Percentiles rank a stretch among this genome's conserved stretches.
Conservation (phyloP, 2,888 invertebrate species). For the Saturnia japonica region DNA sequence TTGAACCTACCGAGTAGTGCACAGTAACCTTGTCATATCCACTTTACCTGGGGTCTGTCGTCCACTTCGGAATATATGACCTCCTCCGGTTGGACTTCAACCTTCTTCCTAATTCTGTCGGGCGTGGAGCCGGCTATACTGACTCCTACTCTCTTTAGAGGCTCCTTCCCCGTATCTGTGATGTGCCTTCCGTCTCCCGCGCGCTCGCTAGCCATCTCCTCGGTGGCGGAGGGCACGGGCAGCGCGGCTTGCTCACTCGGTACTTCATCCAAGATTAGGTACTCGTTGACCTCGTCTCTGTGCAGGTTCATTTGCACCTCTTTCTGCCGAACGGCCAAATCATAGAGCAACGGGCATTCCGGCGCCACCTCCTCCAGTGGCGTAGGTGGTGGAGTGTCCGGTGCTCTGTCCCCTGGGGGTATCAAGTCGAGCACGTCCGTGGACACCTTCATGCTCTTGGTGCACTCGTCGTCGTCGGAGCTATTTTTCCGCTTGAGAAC, state of each 20-base stretch:
- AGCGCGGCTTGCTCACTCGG: conserved; percentile 57
- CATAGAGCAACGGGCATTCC: conserved; percentile 44
- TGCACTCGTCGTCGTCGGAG: conserved; percentile 42
- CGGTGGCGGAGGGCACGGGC: conserved; percentile 64
- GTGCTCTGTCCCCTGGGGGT: conserved; percentile 37
- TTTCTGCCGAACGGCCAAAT: conserved; percentile 34
- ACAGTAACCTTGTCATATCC: no score
- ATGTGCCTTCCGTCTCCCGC: conserved; percentile 20
- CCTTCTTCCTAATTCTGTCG: conserved; percentile 27
- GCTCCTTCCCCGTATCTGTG: conserved; percentile 19
- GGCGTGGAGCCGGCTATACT: conserved; percentile 28
- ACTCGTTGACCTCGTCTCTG: conserved; percentile 53
- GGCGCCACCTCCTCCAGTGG: conserved; percentile 34
- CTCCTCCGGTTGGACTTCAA: conserved; percentile 44
- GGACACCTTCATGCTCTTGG: conserved; percentile 38
- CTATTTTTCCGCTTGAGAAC: conserved; percentile 53
- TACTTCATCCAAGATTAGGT: conserved; percentile 61
- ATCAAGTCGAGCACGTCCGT: conserved; percentile 53
- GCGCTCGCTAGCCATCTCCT: conserved; percentile 24
- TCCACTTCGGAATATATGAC: conserved; percentile 71
- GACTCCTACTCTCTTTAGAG: conserved; percentile 23
- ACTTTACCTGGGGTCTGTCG: conserved; percentile 66
- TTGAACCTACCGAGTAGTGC: no score
- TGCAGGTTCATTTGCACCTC: conserved; percentile 40
- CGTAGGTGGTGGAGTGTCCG: conserved; percentile 34